A percentile compares a stretch with the other conserved stretches of the same genome.
Conservation (phyloP, 2,888 invertebrate genomes). For the Hymenopus coronatus region DNA sequence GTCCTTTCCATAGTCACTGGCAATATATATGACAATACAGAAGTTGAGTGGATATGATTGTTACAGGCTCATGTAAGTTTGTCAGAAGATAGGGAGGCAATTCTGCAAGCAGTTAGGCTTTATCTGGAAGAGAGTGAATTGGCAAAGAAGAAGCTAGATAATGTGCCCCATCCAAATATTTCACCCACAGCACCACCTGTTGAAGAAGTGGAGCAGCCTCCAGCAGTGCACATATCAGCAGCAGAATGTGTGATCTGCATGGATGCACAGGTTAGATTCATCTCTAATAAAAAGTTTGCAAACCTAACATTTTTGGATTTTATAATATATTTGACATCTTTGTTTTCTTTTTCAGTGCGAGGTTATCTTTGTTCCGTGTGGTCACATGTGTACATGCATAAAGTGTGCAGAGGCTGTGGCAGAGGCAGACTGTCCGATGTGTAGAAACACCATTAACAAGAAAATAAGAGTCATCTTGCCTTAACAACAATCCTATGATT, state of each 20-base stretch:
- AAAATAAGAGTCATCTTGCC: conserved; percentile 64
- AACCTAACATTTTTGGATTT: background rate
- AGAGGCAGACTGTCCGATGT: conserved; percentile 70
- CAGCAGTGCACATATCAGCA: conserved; percentile 40
- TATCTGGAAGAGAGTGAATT: conserved; percentile 21
- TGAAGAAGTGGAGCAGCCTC: background rate
- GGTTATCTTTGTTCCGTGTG: conserved; percentile 82
- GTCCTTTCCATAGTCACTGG: too few relatives aligned
- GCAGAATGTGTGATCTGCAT: conserved; percentile 83
- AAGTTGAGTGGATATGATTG: background rate
- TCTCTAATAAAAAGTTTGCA: background rate
- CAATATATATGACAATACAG: background rate
- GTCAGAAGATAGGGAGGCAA: conserved; percentile 57
- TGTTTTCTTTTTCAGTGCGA: conserved; percentile 59
- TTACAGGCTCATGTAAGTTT: conserved; percentile 56
- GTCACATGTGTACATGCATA: conserved; percentile 80
- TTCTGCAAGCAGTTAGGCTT: conserved; percentile 61
- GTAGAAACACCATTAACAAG: conserved; percentile 66
- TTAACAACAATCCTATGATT: conserved; percentile 41
- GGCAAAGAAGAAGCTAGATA: background rate
- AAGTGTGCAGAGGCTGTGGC: conserved; percentile 61
- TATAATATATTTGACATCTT: conserved; percentile 26
- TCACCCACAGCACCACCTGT: conserved; percentile 30
- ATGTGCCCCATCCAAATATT: background rate
- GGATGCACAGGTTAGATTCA: conserved; percentile 50